Conservation (phyloP, 2,888 invertebrate species). For the Catocala fraxini region DNA sequence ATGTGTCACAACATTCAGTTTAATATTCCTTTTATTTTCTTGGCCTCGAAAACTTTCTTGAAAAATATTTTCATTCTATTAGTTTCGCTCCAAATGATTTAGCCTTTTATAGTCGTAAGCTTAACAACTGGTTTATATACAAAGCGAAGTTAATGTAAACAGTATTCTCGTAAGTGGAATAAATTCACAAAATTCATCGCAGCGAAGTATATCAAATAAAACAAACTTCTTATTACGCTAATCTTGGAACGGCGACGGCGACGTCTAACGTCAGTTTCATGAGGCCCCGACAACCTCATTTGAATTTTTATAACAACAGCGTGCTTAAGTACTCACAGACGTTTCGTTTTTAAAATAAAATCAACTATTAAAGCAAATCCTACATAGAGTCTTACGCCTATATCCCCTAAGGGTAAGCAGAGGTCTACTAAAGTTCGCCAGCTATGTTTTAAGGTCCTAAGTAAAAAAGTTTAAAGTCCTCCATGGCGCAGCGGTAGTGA, state of each 20-base stretch:
- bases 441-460: too few relatives aligned
- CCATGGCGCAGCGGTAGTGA: too few relatives aligned
- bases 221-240: slow-evolving; percentile 31
- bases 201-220: slow-evolving; percentile 20
- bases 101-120: too few relatives aligned
- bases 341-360: slow-evolving; percentile 24
- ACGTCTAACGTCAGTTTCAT: slow-evolving; percentile 25
- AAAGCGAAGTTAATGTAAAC: background rate
- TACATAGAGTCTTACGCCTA: too few relatives aligned
- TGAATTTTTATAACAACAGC: slow-evolving; percentile 40
- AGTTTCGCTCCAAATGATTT: too few relatives aligned
- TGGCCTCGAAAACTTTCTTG: too few relatives aligned
- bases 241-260: slow-evolving; percentile 18
- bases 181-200: slow-evolving; percentile 2
- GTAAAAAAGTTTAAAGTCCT: too few relatives aligned
- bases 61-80: too few relatives aligned
- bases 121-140: background rate
- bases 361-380: slow-evolving; percentile 1
- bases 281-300: slow-evolving; percentile 30
- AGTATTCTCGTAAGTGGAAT: background rate
- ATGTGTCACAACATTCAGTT: too few relatives aligned
- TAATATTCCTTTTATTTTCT: too few relatives aligned
- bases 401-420: too few relatives aligned
- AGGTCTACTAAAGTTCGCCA: too few relatives aligned
- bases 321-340: slow-evolving; percentile 19